phyloP scores from a whole-genome alignment of 1,140 invertebrate genomes.

The Psilanteris sp. region DNA sequence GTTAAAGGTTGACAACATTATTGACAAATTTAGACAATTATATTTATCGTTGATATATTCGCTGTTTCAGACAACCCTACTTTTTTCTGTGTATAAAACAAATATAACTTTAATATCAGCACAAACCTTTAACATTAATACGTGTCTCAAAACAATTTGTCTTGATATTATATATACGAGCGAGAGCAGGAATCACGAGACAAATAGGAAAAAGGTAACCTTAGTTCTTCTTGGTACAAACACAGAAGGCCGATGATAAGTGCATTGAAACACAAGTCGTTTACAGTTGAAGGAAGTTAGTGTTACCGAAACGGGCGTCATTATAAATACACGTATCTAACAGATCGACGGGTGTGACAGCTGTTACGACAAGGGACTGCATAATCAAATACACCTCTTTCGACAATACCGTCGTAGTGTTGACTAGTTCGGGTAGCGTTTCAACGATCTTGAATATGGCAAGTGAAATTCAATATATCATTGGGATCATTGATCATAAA shows the following conservation, averaged over 20 bases:
- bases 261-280: constrained; percentile 52
- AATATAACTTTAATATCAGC: no score
- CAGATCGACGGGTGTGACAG: constrained; percentile 67
- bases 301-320: constrained; percentile 28
- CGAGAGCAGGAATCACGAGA: no score
- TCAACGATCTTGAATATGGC: constrained; percentile 40
- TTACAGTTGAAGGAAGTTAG: constrained; percentile 29
- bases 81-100: no score
- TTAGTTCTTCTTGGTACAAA: constrained; percentile 24
- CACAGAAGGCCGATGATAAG: constrained; percentile 54
- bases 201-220: constrained; percentile 46
- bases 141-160: constrained; percentile 48
- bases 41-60: no score
- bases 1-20: no score
- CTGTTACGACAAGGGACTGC: constrained; percentile 67
- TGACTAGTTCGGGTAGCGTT: constrained; percentile 34
- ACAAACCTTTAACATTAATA: no score
- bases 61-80: no score
- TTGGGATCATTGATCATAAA: no score
- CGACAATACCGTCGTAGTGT: constrained; percentile 61
- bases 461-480: no score
- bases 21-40: no score
- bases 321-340: constrained; percentile 69
- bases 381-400: constrained; percentile 63
- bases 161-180: constrained; percentile 42